phyloP scores from a whole-genome alignment of 2,113 vertebrate genomes.

The Bagarius yarrelli region DNA sequence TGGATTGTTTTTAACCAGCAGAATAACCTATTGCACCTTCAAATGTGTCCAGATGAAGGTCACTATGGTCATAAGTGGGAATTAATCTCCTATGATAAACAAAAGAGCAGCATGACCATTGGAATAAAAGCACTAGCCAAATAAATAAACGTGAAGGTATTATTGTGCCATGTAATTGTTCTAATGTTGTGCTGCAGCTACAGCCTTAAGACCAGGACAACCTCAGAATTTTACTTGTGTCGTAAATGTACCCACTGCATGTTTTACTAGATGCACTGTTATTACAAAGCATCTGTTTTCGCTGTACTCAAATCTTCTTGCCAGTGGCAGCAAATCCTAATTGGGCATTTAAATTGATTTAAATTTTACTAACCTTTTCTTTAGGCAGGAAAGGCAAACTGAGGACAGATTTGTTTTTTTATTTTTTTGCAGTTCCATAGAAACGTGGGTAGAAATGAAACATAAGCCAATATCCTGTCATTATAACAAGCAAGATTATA shows the following conservation, averaged over 20 bases:
- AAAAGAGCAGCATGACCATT: neutral
- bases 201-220: neutral
- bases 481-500: neutral
- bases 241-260: conserved; percentile 23
- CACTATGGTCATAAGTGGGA: too few relatives aligned
- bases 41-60: too few relatives aligned
- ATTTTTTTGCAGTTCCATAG: neutral
- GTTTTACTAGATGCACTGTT: conserved; percentile 21
- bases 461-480: neutral
- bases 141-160: neutral
- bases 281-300: conserved; percentile 31
- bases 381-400: conserved; percentile 15
- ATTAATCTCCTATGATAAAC: too few relatives aligned
- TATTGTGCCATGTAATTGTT: neutral
- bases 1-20: too few relatives aligned
- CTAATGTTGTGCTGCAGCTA: neutral
- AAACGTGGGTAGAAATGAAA: conserved; percentile 5
- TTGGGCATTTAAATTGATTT: conserved; percentile 22
- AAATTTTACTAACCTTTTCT: conserved; percentile 20
- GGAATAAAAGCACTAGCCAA: neutral
- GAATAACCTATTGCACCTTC: too few relatives aligned
- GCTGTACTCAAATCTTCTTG: conserved; percentile 28
- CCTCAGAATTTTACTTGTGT: neutral
- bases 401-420: neutral
- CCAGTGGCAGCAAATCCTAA: conserved; percentile 30